Evolutionary conservation across 2,888 invertebrate species (phyloP).

Genomic region (Carpatolechia fugitivella): DNA sequence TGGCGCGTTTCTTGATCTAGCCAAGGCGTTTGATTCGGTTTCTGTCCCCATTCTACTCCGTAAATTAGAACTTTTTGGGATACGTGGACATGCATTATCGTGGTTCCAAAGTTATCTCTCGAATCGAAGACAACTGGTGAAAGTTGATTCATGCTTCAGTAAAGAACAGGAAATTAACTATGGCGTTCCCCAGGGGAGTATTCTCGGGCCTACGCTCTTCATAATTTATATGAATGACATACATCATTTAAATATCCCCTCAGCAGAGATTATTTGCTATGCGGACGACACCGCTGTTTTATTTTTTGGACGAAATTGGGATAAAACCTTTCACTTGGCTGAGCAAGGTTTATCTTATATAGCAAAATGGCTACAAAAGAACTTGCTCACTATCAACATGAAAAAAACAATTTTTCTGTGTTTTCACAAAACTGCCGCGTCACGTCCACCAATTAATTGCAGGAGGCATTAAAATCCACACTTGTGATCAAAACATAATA

Average conservation of each 20-base stretch:
- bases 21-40: slow-evolving; percentile 6
- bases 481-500: neutral
- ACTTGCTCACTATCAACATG: neutral
- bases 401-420: neutral
- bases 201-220: neutral
- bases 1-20: slow-evolving; percentile 1
- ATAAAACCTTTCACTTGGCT: neutral
- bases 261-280: slow-evolving; percentile 1
- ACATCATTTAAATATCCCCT: neutral
- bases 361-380: neutral
- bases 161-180: neutral
- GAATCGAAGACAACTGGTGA: neutral
- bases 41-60: neutral
- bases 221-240: slow-evolving; percentile 6
- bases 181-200: neutral
- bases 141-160: neutral
- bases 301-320: neutral
- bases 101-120: slow-evolving; percentile 5
- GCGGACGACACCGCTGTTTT: slow-evolving; percentile 2
- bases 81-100: neutral
- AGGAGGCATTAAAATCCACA: neutral
- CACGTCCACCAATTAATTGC: neutral
- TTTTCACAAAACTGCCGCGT: neutral
- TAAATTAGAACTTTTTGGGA: neutral
- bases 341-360: neutral